Evolutionary conservation across 2,113 vertebrate species (phyloP).

Genomic region (Agapornis roseicollis): DNA sequence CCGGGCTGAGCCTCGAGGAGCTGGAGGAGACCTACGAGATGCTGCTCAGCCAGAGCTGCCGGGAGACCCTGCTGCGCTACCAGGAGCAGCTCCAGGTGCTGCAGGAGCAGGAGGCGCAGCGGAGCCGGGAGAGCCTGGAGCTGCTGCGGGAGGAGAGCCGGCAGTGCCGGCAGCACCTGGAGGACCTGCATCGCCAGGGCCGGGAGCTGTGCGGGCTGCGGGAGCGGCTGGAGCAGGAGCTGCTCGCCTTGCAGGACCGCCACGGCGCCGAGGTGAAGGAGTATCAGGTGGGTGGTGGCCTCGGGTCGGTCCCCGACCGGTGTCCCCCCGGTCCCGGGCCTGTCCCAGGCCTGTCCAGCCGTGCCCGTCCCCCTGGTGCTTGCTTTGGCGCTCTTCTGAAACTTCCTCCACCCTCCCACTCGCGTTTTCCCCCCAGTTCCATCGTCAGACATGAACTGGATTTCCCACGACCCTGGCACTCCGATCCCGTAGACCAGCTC

Average conservation of each 20-base stretch:
- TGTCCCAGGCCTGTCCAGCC: not conserved
- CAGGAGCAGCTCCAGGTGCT: slow-evolving; percentile 82
- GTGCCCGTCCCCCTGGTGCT: not conserved
- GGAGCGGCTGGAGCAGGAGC: slow-evolving; percentile 79
- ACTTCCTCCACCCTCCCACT: rapidly evolving
- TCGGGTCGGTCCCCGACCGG: not conserved
- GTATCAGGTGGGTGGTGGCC: slow-evolving; percentile 79
- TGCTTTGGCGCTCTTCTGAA: not conserved
- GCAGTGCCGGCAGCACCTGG: slow-evolving; percentile 75
- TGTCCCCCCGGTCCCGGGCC: not conserved
- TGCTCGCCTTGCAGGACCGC: slow-evolving; percentile 79
- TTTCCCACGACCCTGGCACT: not conserved
- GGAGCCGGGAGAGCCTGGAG: slow-evolving; percentile 72
- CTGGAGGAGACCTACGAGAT: slow-evolving; percentile 80
- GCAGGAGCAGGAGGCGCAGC: slow-evolving; percentile 76
- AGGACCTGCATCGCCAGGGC: slow-evolving; percentile 76
- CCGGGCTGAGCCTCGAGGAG: slow-evolving; percentile 74
- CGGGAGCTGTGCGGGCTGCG: slow-evolving; percentile 79
- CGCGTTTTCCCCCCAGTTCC: not conserved
- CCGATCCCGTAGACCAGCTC: no score
- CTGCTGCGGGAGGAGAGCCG: slow-evolving; percentile 81
- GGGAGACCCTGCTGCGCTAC: slow-evolving; percentile 81
- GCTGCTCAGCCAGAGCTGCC: slow-evolving; percentile 82
- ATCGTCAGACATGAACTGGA: rapidly evolving
- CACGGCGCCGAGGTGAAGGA: slow-evolving; percentile 74